phyloP scores from a whole-genome alignment of 2,888 invertebrate genomes.

The Osmoderma eremita region DNA sequence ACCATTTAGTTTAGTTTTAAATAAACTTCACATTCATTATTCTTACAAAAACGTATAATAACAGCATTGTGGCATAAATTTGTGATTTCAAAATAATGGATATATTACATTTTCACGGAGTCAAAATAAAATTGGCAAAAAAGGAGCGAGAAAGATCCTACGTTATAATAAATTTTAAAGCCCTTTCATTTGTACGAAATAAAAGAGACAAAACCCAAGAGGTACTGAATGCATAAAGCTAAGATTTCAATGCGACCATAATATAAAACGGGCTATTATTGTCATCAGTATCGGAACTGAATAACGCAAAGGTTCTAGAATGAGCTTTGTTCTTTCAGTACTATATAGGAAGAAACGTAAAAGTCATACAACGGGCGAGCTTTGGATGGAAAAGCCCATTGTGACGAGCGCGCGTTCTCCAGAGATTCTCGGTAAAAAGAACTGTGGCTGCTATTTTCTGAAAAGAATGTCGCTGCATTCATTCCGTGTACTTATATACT shows the following conservation, averaged over 20 bases:
- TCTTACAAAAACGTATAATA: too few relatives aligned
- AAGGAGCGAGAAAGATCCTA: conserved; percentile 11
- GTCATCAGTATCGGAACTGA: conserved; percentile 61
- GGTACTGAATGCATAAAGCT: conserved; percentile 48
- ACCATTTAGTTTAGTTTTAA: too few relatives aligned
- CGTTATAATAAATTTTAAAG: conserved; percentile 40
- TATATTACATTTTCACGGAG: conserved; percentile 2
- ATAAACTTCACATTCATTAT: too few relatives aligned
- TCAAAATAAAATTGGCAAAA: conserved; percentile 11
- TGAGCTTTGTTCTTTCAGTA: conserved; percentile 61
- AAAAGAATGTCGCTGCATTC: conserved; percentile 60
- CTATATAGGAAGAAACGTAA: conserved; percentile 61
- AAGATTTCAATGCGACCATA: conserved; percentile 56
- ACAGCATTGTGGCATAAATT: too few relatives aligned
- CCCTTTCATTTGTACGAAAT: conserved; percentile 39
- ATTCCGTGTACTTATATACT: conserved; percentile 53
- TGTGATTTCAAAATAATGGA: conserved; percentile 1
- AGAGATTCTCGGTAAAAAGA: conserved; percentile 59
- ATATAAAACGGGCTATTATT: conserved; percentile 60
- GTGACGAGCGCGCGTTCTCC: conserved; percentile 59
- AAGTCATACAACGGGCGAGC: conserved; percentile 62
- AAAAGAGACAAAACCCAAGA: conserved; percentile 41
- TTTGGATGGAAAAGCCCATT: conserved; percentile 60
- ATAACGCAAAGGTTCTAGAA: conserved; percentile 61
- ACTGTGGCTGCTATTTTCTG: conserved; percentile 63